phyloP scores from a whole-genome alignment of 35 echinoderm and acorn worm genomes.

The Heliocidaris tuberculata region DNA sequence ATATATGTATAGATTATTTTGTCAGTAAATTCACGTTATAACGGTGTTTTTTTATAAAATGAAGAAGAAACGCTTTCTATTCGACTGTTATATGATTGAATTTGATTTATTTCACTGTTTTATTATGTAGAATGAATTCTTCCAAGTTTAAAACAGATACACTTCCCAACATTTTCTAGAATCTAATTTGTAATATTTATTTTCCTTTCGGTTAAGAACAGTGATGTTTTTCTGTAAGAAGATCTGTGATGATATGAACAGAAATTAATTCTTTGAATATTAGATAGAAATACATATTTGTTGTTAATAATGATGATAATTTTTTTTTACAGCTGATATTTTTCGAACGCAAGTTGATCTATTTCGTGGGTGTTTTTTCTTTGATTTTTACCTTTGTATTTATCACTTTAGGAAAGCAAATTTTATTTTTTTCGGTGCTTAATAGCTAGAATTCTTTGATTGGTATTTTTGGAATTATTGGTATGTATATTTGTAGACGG shows the following conservation, averaged over 20 bases:
- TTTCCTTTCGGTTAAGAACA: not conserved
- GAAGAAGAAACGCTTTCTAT: not conserved
- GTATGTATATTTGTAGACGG: not conserved
- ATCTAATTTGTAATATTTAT: not conserved
- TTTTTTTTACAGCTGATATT: not conserved
- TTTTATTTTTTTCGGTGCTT: not conserved
- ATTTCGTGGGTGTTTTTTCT: not conserved
- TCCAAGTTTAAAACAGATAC: not conserved
- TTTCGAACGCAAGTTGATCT: not conserved
- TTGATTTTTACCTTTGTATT: not conserved
- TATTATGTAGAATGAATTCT: not conserved
- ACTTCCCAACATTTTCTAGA: not conserved
- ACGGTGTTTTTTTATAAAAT: not conserved
- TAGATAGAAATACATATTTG: too few species aligned
- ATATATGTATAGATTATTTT: not conserved
- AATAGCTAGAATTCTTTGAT: not conserved
- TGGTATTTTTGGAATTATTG: too few species aligned
- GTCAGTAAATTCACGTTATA: not conserved
- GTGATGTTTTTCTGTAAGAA: too few species aligned
- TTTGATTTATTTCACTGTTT: not conserved
- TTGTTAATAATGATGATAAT: too few species aligned
- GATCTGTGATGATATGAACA: not conserved
- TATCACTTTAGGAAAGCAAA: not conserved
- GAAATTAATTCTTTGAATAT: not conserved
- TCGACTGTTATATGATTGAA: not conserved